phyloP scores from a whole-genome alignment of 2,888 invertebrate genomes.

The Trichopria drosophilae region DNA sequence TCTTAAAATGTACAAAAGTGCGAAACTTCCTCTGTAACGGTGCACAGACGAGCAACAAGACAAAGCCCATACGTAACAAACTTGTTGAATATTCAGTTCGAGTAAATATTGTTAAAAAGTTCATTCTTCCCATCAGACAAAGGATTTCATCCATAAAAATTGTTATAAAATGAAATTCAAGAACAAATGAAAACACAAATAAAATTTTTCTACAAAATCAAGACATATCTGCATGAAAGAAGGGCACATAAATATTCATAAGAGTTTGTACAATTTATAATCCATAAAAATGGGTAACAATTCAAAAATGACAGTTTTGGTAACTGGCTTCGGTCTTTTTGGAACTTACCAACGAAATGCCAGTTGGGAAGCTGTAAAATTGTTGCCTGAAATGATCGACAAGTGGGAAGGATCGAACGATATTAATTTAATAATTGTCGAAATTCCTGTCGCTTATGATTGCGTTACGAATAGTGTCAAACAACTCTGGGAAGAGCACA shows the following conservation, averaged over 20 bases:
- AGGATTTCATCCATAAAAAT: background rate
- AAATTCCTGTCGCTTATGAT: constrained; percentile 75
- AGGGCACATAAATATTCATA: background rate
- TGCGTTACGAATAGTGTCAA: constrained; percentile 69
- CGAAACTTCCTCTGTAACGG: too few species aligned
- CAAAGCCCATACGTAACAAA: too few species aligned
- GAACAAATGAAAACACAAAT: too few species aligned
- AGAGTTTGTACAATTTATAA: background rate
- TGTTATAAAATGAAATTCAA: background rate
- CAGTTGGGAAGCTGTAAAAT: constrained; percentile 80
- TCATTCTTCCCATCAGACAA: too few species aligned
- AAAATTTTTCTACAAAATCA: too few species aligned
- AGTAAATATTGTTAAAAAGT: too few species aligned
- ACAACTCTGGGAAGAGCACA: constrained; percentile 69
- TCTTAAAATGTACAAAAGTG: too few species aligned
- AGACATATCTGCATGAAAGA: background rate
- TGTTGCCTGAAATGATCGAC: constrained; percentile 61
- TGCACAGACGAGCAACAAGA: too few species aligned
- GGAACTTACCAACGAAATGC: constrained; percentile 71
- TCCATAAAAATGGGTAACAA: constrained; percentile 27
- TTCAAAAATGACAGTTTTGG: constrained; percentile 56
- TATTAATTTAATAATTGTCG: constrained; percentile 63
- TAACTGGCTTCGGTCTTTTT: constrained; percentile 85
- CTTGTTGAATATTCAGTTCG: too few species aligned
- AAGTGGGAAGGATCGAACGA: constrained; percentile 61